Conservation (phyloP, 2,888 invertebrate species). For the Amiota mariae region DNA sequence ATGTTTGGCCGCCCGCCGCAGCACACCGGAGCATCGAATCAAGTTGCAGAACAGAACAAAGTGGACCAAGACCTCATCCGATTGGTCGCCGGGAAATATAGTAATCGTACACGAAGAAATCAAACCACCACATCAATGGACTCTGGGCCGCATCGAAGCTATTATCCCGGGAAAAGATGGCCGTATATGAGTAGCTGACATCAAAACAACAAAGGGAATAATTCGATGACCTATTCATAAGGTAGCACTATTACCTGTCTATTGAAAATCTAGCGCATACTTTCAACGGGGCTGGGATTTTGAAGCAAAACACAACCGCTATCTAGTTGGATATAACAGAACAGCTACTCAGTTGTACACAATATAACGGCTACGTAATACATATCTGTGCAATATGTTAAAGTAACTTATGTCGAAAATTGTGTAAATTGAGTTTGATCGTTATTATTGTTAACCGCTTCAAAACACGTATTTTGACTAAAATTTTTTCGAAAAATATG, state of each 20-base stretch:
- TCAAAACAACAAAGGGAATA: not conserved
- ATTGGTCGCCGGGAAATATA: not conserved
- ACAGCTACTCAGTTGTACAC: too few species aligned
- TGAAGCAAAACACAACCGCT: too few species aligned
- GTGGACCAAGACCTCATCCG: not conserved
- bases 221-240: not conserved
- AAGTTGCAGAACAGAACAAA: not conserved
- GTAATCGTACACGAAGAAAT: not conserved
- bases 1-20: too few species aligned
- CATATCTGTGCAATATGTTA: too few species aligned
- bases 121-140: not conserved
- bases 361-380: too few species aligned
- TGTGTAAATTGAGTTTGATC: too few species aligned
- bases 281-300: conserved; percentile 41
- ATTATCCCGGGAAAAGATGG: not conserved
- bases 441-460: too few species aligned
- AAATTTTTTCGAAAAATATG: too few species aligned
- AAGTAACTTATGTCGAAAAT: too few species aligned
- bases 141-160: not conserved
- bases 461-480: too few species aligned
- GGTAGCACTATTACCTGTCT: not conserved
- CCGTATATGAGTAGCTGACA: not conserved
- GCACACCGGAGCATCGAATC: not conserved
- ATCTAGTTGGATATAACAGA: too few species aligned
- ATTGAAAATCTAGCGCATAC: conserved; percentile 25